Percentiles rank a stretch among this genome's conserved stretches.
These are phyloP conservation scores for Podabrus alpinus DNA, from an alignment of 2,888 invertebrate genomes.

Conservation along the genomic window DNA sequence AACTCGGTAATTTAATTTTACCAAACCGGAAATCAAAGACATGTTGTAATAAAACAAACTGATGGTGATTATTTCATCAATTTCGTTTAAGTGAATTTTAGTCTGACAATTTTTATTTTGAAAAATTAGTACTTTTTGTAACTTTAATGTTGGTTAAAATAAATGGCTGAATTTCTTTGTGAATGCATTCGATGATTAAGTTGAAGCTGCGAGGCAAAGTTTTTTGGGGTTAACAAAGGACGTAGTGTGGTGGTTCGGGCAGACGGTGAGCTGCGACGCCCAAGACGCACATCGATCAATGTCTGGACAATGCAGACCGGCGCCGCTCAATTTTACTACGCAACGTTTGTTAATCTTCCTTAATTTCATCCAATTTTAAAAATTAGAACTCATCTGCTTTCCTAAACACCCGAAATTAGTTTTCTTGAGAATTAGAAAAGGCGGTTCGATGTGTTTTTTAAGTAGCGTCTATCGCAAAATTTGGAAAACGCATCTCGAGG, in stretches of 20 bases:
- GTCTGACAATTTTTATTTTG: background rate
- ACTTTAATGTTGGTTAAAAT: constrained; percentile 3
- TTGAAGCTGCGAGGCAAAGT: constrained; percentile 28
- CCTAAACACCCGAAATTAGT: background rate
- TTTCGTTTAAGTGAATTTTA: background rate
- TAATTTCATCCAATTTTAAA: background rate
- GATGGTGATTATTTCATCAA: background rate
- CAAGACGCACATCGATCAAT: constrained; percentile 70
- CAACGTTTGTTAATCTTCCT: constrained; percentile 22
- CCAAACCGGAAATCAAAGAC: background rate
- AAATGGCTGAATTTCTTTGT: constrained; percentile 14
- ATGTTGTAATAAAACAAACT: background rate
- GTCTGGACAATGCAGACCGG: constrained; percentile 57
- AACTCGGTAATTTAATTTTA: background rate
- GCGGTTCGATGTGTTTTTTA: background rate
- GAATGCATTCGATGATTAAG: constrained; percentile 42
- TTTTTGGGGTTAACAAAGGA: constrained; percentile 26
- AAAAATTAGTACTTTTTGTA: background rate
- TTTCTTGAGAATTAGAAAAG: background rate
- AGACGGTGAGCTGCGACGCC: constrained; percentile 63
- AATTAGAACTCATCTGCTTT: background rate
- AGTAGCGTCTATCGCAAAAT: background rate
- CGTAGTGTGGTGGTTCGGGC: constrained; percentile 24
- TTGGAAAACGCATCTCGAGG: background rate
- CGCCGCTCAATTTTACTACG: constrained; percentile 40